Evolutionary conservation across 2,888 invertebrate genomes (phyloP).

Genomic region (Hypena proboscidalis): DNA sequence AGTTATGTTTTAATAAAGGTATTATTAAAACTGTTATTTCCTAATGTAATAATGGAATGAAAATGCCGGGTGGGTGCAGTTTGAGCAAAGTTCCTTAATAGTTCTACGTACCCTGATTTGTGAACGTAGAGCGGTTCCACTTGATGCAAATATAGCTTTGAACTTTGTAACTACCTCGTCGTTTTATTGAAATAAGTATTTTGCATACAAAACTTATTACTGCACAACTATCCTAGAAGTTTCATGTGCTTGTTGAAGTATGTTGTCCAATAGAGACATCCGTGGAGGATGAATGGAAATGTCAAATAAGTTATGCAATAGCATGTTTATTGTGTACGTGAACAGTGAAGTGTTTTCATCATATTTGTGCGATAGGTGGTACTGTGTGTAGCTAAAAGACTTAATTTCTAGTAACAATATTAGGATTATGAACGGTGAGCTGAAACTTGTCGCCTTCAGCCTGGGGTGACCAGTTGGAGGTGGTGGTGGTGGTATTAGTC

Average conservation of each 20-base stretch:
- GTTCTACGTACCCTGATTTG: conserved; percentile 37
- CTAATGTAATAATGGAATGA: conserved; percentile 13
- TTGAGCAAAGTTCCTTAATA: conserved; percentile 43
- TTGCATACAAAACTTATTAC: conserved; percentile 30
- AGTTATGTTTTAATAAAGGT: neutral
- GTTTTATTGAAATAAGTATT: conserved; percentile 43
- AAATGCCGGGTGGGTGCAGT: conserved; percentile 26
- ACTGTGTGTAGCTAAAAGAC: no score
- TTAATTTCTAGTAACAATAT: no score
- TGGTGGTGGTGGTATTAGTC: no score
- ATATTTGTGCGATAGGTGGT: no score
- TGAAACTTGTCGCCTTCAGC: no score
- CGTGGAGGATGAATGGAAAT: no score
- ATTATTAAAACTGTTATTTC: neutral
- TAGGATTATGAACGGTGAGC: no score
- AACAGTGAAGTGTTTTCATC: no score
- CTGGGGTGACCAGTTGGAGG: no score
- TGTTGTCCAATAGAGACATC: no score
- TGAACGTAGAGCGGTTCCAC: conserved; percentile 30
- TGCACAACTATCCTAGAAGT: conserved; percentile 1
- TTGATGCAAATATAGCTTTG: conserved; percentile 48
- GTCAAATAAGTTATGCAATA: no score
- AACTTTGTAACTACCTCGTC: conserved; percentile 29
- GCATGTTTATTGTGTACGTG: no score
- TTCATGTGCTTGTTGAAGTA: neutral